Base-by-base conservation (phyloP, 2,797 vertebrate species). In the Gambusia yucatana region DNA sequence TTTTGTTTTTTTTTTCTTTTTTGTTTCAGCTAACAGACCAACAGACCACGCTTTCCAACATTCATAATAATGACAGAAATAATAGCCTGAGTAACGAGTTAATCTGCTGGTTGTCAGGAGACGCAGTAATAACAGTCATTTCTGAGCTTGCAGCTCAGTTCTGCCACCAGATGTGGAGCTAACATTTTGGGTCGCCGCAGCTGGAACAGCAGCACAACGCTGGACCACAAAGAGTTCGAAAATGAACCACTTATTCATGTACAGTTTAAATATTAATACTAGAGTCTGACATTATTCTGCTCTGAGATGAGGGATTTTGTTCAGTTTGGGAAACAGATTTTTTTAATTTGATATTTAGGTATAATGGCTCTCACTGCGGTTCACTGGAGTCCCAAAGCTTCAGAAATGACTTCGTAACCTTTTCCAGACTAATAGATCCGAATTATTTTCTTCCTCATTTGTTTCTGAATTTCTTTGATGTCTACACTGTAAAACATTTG, bases 91-190 rank as follows among this genome's bases (percentile, higher is more conserved):
- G 59, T 89, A 88, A 92, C 82, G 88, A 84, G 77, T 82, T 90
- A 88, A 94, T 93, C 85, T 84, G 79, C 82, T 48, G 6, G 1
- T 61, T 88, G 90, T 70, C 89, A 0, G 52, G 90, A 85, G 90
- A 83, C 72, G 52, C 59, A 84, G 86, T 76, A 89, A 88, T 73
- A 93, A 92, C 87, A 87, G 82, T 85, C 84, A 76, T 73, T 65
- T 78, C 0, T 44, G 76, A 16, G 69, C 75, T 83, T 33, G n/a
- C 48, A 77, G 80, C 77, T 41, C 73, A 72, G 78, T 76, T 72
- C 86, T 78, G 87, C 76, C 86, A 75, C 87, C 92, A 90, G 87
- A 92, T 92, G 88, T 90, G 88, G 79, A 48, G 77, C 85, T 77
- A 86, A 69, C 6, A 11, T 81, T 82, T 77, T 57, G 46, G 78